Evolutionary conservation across 1,140 invertebrate genomes (phyloP).

Genomic region (Zaprionus tsacasi): DNA sequence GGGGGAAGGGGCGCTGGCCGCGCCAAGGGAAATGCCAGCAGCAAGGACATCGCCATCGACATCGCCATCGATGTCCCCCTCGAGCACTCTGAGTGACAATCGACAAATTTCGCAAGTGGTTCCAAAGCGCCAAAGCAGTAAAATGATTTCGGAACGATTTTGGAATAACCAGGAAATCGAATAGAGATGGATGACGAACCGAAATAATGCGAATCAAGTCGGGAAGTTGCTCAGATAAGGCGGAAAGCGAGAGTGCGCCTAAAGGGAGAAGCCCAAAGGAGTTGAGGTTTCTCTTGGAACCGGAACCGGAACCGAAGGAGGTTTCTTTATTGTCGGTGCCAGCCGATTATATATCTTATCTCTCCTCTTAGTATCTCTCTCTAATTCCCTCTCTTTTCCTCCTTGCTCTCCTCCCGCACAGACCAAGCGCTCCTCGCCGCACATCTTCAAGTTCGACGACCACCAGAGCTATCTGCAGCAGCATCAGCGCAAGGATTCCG

Average conservation of each 20-base stretch:
- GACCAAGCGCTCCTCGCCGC: slow-evolving; percentile 84
- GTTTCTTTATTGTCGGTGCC: background rate
- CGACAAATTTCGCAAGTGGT: slow-evolving; percentile 6
- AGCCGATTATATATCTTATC: background rate
- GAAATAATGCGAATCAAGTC: no score
- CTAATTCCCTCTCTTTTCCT: background rate
- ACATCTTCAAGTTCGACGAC: slow-evolving; percentile 86
- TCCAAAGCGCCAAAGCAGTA: background rate
- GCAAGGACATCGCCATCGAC: background rate
- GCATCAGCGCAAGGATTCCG: slow-evolving; percentile 91
- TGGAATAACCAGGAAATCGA: background rate
- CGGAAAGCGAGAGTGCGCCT: no score
- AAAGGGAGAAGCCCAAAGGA: no score
- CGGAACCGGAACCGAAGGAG: background rate
- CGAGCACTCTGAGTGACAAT: slow-evolving; percentile 20
- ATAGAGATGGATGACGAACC: background rate
- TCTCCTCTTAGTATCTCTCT: background rate
- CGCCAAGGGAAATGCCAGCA: background rate
- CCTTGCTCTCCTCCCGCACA: slow-evolving; percentile 2
- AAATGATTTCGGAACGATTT: background rate
- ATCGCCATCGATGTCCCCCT: slow-evolving; percentile 13
- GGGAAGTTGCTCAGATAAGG: no score
- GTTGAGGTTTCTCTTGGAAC: no score
- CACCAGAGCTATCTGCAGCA: slow-evolving; percentile 85
- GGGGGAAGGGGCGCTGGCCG: no score